A percentile compares a stretch with the other conserved stretches of the same genome.
Conservation (phyloP, 2,113 vertebrate genomes). For the Panthera tigris region DNA sequence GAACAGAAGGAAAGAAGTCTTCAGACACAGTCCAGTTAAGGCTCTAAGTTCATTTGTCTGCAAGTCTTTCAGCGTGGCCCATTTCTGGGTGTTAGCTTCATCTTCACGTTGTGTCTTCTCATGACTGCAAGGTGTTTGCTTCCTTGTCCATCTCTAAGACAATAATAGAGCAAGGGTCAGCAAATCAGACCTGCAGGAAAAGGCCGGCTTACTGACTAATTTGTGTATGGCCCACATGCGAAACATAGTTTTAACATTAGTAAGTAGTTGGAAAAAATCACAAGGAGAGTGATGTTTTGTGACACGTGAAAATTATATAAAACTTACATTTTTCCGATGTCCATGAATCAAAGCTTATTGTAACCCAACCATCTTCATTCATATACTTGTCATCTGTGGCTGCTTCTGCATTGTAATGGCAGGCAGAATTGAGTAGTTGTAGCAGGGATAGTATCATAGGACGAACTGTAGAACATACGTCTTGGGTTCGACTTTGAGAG, state of each 20-base stretch:
- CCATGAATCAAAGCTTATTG: neutral
- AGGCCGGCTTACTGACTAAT: neutral
- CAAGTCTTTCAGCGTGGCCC: neutral
- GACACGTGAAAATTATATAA: neutral
- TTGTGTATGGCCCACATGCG: neutral
- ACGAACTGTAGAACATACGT: neutral
- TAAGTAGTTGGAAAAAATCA: neutral
- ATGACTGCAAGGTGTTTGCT: neutral
- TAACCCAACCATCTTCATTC: neutral
- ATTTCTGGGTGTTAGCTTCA: neutral
- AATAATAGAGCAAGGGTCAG: neutral
- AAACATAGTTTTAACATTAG: neutral
- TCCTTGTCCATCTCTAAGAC: neutral
- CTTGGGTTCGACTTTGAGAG: neutral
- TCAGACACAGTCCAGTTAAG: neutral
- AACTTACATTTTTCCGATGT: neutral
- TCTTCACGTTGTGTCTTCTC: neutral
- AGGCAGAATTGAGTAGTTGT: neutral
- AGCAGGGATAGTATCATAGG: neutral
- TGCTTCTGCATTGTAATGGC: accelerated
- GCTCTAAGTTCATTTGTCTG: neutral
- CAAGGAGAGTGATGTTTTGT: neutral
- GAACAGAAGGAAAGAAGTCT: neutral
- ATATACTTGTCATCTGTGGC: neutral
- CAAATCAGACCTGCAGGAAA: neutral